phyloP scores from a whole-genome alignment of 2,888 invertebrate genomes.

The Syritta pipiens region DNA sequence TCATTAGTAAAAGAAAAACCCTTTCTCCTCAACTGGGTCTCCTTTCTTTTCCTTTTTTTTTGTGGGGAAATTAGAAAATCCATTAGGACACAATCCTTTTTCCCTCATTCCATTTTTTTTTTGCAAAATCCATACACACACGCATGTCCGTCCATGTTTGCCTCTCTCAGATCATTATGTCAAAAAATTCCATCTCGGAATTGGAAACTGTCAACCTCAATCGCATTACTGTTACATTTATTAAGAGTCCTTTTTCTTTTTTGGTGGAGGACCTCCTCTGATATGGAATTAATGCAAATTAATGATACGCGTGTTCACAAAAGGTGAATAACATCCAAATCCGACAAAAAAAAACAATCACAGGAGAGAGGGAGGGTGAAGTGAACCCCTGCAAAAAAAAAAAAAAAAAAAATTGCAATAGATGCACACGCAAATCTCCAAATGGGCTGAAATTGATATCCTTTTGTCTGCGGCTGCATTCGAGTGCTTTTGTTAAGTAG shows the following conservation, averaged over 20 bases:
- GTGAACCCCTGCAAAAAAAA: slow-evolving; percentile 52
- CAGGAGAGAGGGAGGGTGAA: background rate
- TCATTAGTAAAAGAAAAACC: slow-evolving; percentile 64
- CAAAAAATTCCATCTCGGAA: slow-evolving; percentile 65
- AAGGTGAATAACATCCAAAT: slow-evolving; percentile 40
- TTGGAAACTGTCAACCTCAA: slow-evolving; percentile 69
- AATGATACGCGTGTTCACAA: slow-evolving; percentile 74
- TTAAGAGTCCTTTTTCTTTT: slow-evolving; percentile 55
- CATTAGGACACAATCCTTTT: slow-evolving; percentile 40
- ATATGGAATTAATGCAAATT: slow-evolving; percentile 79
- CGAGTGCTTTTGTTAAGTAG: slow-evolving; percentile 65
- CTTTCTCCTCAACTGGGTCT: too few species aligned
- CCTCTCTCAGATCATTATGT: slow-evolving; percentile 61
- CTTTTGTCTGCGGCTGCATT: slow-evolving; percentile 55
- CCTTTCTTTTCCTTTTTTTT: background rate
- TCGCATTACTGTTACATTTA: slow-evolving; percentile 65
- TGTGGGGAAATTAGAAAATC: slow-evolving; percentile 52
- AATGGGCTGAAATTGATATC: slow-evolving; percentile 67
- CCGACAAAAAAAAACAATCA: background rate
- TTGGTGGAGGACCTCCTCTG: slow-evolving; percentile 72
- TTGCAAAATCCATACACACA: slow-evolving; percentile 45
- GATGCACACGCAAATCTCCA: slow-evolving; percentile 67
- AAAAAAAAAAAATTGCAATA: slow-evolving; percentile 64
- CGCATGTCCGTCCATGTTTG: background rate
- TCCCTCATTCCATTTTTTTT: slow-evolving; percentile 75